phyloP scores from a whole-genome alignment of 2,797 vertebrate genomes.

The Fringilla coelebs region DNA sequence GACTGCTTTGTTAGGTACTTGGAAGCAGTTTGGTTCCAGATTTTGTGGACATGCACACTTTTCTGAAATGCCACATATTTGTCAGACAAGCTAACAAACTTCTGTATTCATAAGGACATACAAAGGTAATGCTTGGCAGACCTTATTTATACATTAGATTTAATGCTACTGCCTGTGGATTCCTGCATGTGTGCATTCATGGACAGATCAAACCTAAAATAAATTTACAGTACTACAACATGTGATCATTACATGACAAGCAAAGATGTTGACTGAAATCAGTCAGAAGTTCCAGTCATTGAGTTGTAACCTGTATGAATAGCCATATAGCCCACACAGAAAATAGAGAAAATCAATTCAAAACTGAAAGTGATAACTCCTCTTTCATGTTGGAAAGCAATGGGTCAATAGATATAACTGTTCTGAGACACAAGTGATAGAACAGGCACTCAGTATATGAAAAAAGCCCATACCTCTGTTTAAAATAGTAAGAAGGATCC shows the following conservation, averaged over 20 bases:
- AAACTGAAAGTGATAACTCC: background rate
- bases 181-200: background rate
- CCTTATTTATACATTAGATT: background rate
- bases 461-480: background rate
- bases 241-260: background rate
- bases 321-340: background rate
- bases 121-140: background rate
- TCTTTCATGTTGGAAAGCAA: background rate
- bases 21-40: background rate
- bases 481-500: background rate
- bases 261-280: background rate
- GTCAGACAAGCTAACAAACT: background rate
- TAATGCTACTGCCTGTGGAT: background rate
- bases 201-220: background rate
- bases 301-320: background rate
- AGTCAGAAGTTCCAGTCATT: background rate
- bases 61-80: background rate
- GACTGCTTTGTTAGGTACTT: background rate
- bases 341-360: background rate
- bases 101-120: background rate
- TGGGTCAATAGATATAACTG: background rate
- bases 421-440: background rate
- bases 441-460: background rate
- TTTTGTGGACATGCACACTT: rapidly evolving
- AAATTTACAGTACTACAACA: background rate